Base-by-base conservation (phyloP, 2,888 invertebrate species). In the Drosophila flavopinicola region DNA sequence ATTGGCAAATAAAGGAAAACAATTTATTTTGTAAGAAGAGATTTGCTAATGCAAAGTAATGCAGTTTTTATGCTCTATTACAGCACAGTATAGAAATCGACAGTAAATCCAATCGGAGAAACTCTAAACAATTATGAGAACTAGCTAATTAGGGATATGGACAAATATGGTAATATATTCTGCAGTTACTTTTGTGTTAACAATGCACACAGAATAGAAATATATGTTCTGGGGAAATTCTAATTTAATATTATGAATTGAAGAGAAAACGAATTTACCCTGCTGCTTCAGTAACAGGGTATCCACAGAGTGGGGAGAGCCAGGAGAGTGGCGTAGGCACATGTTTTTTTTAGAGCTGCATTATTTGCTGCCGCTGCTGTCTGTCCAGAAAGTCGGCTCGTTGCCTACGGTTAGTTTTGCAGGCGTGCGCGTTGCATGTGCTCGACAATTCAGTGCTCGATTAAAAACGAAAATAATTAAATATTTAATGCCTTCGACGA, bases 371-470 rank as follows among this genome's bases (percentile, higher is more conserved):
- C 52, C 49, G 67, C 35, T 49, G 59, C 42, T 49, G 51, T 44
- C 56, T 39, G 54, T 74, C 75, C 58, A 57, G 66, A 59, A 52
- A 17, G 30, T 10, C 30, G 32, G 49, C 57, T 20, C 60, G 41
- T 59, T 61, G 49, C 39, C 65, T 67, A 39, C 41, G 53, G 56
- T 78, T 71, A 78, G 78, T 78, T 78, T 78, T 75, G 52, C 78
- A 75, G 42, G 61, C 60, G 79, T 42, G 64, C 61, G 78, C 83
- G 64, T 73, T 66, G 76, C 78, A 79, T 83, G 76, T 64, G 83
- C 76, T 85, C 51, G 52, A 57, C 47, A 51, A 53, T 53, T 63
- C 58, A 3, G 32, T 13, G 15, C 38, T n/a, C n/a, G 37, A 9
- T 35, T 32, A 15, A 7, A 23, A 53, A 24, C 56, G 56, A 25